These are phyloP conservation scores for Electrophaes corylata DNA, from an alignment of 2,888 invertebrate genomes.

Conservation along the genomic window DNA sequence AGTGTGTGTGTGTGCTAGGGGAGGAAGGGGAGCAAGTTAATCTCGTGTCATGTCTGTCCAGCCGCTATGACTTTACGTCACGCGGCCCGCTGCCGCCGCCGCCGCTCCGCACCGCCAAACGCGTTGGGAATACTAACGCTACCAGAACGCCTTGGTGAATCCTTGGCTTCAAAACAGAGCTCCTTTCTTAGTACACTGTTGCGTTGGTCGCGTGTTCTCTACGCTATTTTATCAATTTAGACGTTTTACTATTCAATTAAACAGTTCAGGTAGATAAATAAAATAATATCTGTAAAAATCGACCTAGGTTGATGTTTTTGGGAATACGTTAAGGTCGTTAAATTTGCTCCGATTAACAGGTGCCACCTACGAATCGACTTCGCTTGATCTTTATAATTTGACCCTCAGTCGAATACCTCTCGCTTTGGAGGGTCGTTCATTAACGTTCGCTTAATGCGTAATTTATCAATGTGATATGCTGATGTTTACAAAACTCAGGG, in stretches of 20 bases:
- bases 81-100: too few relatives aligned
- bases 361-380: constrained; percentile 41
- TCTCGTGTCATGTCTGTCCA: constrained; percentile 76
- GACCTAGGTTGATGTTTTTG: constrained; percentile 15
- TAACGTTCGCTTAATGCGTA: constrained; percentile 32
- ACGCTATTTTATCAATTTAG: constrained; percentile 50
- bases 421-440: constrained; percentile 38
- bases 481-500: constrained; percentile 6
- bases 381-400: constrained; percentile 50
- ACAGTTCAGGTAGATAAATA: neutral
- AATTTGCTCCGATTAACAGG: constrained; percentile 33
- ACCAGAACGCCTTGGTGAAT: constrained; percentile 79
- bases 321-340: constrained; percentile 23
- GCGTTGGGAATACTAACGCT: constrained; percentile 80
- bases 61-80: constrained; percentile 79
- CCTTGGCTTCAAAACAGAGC: constrained; percentile 84
- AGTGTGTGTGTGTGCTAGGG: too few relatives aligned
- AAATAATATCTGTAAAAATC: constrained; percentile 4
- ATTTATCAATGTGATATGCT: constrained; percentile 9
- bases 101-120: constrained; percentile 65
- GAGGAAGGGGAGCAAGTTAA: constrained; percentile 66
- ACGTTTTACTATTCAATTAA: neutral
- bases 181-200: constrained; percentile 76
- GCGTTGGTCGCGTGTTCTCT: constrained; percentile 60
- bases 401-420: constrained; percentile 43